These are phyloP conservation scores for Caenorhabditis imperialis DNA, from an alignment of 2,888 invertebrate genomes.

Conservation along the genomic window DNA sequence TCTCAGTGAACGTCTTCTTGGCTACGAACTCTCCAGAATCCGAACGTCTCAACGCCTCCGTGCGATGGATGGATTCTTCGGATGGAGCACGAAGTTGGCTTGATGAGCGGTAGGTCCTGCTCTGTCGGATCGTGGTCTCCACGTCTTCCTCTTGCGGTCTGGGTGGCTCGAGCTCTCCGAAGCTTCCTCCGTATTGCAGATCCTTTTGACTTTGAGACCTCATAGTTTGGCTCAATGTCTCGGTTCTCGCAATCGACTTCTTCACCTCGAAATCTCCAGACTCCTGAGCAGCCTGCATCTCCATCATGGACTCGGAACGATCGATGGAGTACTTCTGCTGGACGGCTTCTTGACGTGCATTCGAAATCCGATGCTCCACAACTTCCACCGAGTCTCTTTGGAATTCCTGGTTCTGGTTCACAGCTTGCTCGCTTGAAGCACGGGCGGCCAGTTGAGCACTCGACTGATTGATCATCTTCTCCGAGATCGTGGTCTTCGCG, in stretches of 20 bases:
- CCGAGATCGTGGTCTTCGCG: constrained; percentile 31
- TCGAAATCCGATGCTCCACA: constrained; percentile 4
- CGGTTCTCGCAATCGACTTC: constrained; percentile 1
- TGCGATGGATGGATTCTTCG: constrained; percentile 31
- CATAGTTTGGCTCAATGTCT: constrained; percentile 20
- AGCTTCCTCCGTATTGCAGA: constrained; percentile 37
- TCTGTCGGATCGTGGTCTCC: constrained; percentile 27
- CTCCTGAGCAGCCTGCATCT: background rate
- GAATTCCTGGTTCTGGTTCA: constrained; percentile 16
- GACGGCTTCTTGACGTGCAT: constrained; percentile 7
- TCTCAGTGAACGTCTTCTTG: constrained; percentile 16
- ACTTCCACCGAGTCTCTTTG: constrained; percentile 1
- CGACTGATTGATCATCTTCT: constrained; percentile 14
- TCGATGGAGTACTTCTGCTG: constrained; percentile 29
- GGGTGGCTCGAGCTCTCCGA: constrained; percentile 44
- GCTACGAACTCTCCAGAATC: constrained; percentile 27
- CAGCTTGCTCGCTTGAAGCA: constrained; percentile 13
- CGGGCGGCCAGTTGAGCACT: constrained; percentile 10
- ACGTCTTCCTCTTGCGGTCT: constrained; percentile 45
- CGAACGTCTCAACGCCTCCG: constrained; percentile 29
- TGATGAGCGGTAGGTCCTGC: constrained; percentile 34
- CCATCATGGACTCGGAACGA: constrained; percentile 14
- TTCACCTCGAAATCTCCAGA: constrained; percentile 15
- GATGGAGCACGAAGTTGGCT: constrained; percentile 43
- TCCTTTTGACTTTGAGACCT: constrained; percentile 36